phyloP scores from a whole-genome alignment of 2,113 vertebrate genomes.

The Arvicanthis niloticus region DNA sequence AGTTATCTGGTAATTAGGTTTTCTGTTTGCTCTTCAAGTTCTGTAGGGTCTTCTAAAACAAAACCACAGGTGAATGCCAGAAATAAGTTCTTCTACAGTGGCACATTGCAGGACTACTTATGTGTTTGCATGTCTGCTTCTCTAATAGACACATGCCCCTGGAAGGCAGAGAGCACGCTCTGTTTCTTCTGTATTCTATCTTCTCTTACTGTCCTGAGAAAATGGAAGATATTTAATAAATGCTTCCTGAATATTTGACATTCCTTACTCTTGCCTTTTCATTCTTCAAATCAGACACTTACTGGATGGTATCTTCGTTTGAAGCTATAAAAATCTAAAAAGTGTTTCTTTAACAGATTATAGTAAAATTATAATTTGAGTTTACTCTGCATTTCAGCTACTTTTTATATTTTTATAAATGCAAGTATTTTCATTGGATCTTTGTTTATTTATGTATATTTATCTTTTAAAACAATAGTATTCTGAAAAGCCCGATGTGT shows the following conservation, averaged over 20 bases:
- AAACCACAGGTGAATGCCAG: slow-evolving; percentile 4
- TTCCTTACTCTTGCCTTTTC: slow-evolving; percentile 64
- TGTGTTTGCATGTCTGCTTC: slow-evolving; percentile 59
- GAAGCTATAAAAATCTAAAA: slow-evolving; percentile 54
- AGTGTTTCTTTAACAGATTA: slow-evolving; percentile 56
- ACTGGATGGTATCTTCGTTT: slow-evolving; percentile 42
- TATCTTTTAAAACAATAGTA: slow-evolving; percentile 15
- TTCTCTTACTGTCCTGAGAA: slow-evolving; percentile 64
- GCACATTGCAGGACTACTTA: slow-evolving; percentile 48
- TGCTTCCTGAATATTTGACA: slow-evolving; percentile 65
- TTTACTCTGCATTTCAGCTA: background rate
- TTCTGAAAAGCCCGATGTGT: background rate
- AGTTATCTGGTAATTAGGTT: background rate
- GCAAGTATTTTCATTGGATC: slow-evolving; percentile 39
- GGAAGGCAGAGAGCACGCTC: slow-evolving; percentile 61
- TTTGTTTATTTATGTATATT: slow-evolving; percentile 60
- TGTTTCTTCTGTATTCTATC: slow-evolving; percentile 70
- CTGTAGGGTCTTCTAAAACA: background rate
- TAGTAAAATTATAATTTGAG: slow-evolving; percentile 55
- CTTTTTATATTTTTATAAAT: slow-evolving; percentile 68
- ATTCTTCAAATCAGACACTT: slow-evolving; percentile 43
- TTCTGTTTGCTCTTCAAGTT: background rate
- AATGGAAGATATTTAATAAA: slow-evolving; percentile 72
- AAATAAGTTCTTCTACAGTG: slow-evolving; percentile 16
- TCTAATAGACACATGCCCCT: slow-evolving; percentile 64